Evolutionary conservation across 1,140 invertebrate species (phyloP).

Genomic region (Megalopta genalis): DNA sequence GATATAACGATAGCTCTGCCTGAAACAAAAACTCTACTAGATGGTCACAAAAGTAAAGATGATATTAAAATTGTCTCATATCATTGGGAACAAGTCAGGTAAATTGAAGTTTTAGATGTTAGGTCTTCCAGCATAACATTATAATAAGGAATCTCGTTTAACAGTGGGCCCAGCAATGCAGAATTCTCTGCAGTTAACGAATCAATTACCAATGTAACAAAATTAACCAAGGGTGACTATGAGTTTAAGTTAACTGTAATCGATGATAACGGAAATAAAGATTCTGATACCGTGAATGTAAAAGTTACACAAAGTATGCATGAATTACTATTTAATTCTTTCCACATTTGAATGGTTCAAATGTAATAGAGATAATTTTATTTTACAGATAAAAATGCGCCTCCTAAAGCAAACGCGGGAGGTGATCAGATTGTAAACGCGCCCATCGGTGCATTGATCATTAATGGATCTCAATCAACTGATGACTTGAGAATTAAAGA

Average conservation of each 20-base stretch:
- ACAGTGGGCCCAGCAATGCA: conserved; percentile 82
- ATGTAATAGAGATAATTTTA: conserved; percentile 33
- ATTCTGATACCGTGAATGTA: conserved; percentile 86
- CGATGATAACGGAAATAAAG: conserved; percentile 91
- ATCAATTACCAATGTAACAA: conserved; percentile 87
- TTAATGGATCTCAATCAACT: conserved; percentile 92
- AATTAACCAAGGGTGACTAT: conserved; percentile 92
- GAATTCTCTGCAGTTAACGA: conserved; percentile 78
- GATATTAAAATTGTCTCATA: conserved; percentile 91
- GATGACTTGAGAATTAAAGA: conserved; percentile 93
- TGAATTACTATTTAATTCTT: neutral
- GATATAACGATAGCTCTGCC: conserved; percentile 88
- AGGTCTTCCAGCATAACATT: neutral
- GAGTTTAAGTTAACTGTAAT: conserved; percentile 90
- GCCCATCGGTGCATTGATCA: conserved; percentile 86
- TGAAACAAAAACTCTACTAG: conserved; percentile 87
- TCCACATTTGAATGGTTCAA: conserved; percentile 14
- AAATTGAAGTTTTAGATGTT: conserved; percentile 14
- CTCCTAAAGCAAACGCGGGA: conserved; percentile 93
- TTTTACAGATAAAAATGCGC: conserved; percentile 90
- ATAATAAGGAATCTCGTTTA: conserved; percentile 42
- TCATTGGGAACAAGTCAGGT: conserved; percentile 89
- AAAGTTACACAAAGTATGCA: conserved; percentile 94
- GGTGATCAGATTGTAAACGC: conserved; percentile 89
- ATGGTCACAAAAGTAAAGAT: conserved; percentile 91